Percentiles rank a stretch among this genome's conserved stretches.
Evolutionary conservation across 2,888 invertebrate genomes (phyloP).

Genomic region (Mythimna loreyi): DNA sequence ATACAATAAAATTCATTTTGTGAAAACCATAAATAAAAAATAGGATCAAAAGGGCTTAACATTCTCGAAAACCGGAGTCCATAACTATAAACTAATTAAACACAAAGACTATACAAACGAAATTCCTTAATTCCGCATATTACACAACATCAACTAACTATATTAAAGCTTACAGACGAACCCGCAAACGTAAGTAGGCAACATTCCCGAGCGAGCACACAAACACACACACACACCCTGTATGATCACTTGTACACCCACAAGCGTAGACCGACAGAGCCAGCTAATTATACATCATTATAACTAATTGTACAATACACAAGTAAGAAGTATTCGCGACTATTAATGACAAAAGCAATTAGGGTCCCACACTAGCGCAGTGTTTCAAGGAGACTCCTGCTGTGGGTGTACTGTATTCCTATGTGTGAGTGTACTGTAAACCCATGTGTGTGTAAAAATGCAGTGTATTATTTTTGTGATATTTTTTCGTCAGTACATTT

Average conservation of each 20-base stretch:
- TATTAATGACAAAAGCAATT: constrained; percentile 91
- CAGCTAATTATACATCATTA: constrained; percentile 89
- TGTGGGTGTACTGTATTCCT: constrained; percentile 27
- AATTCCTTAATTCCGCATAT: constrained; percentile 38
- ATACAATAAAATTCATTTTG: too few species aligned
- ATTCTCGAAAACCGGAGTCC: not conserved
- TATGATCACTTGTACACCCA: constrained; percentile 52
- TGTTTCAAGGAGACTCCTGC: constrained; percentile 60
- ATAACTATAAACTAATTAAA: constrained; percentile 9
- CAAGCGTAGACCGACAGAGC: constrained; percentile 68
- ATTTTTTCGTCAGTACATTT: constrained; percentile 44
- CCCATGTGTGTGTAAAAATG: constrained; percentile 39
- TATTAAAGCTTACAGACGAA: constrained; percentile 52
- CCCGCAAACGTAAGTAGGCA: constrained; percentile 56
- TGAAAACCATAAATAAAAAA: too few species aligned
- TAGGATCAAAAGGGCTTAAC: not conserved
- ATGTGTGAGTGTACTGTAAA: constrained; percentile 25
- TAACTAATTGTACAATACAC: constrained; percentile 89
- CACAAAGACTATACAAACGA: constrained; percentile 20
- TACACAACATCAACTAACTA: constrained; percentile 41
- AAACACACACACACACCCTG: constrained; percentile 18
- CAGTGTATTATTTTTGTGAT: constrained; percentile 52
- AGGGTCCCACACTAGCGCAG: constrained; percentile 81
- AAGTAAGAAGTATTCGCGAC: constrained; percentile 90
- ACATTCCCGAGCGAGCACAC: constrained; percentile 56